phyloP scores from a whole-genome alignment of 1,140 invertebrate species.

The Fopius arisanus region DNA sequence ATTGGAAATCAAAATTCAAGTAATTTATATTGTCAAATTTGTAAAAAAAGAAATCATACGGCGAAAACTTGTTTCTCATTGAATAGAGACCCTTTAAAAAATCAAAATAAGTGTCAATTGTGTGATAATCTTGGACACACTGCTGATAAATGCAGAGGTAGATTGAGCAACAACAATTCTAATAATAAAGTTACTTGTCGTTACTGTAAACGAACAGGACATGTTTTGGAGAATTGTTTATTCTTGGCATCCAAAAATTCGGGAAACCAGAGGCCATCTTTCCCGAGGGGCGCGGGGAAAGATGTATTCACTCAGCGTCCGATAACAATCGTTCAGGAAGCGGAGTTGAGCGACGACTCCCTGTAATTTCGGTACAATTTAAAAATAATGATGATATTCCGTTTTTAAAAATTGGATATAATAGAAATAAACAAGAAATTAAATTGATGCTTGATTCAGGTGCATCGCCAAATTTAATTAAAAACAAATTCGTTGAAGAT shows the following conservation, averaged over 20 bases:
- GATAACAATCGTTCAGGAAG: background rate
- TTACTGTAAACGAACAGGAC: background rate
- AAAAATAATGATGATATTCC: background rate
- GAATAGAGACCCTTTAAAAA: no score
- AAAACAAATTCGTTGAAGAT: background rate
- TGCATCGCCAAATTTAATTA: background rate
- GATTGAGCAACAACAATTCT: no score
- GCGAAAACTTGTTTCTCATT: no score
- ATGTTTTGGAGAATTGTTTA: background rate
- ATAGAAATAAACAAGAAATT: background rate
- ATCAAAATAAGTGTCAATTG: background rate
- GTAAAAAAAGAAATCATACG: no score
- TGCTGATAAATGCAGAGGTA: background rate
- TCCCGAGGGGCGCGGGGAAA: slow-evolving; percentile 5
- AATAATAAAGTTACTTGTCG: background rate
- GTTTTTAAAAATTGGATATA: no score
- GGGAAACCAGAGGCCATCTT: background rate
- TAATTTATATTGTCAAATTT: no score
- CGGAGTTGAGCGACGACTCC: slow-evolving; percentile 7
- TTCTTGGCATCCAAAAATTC: background rate
- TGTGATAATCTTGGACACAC: background rate
- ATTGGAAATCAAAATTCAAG: no score
- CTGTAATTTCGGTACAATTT: background rate
- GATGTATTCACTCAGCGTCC: background rate
- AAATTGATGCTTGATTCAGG: background rate